Conservation (phyloP, 2,797 vertebrate genomes). For the Anableps anableps region DNA sequence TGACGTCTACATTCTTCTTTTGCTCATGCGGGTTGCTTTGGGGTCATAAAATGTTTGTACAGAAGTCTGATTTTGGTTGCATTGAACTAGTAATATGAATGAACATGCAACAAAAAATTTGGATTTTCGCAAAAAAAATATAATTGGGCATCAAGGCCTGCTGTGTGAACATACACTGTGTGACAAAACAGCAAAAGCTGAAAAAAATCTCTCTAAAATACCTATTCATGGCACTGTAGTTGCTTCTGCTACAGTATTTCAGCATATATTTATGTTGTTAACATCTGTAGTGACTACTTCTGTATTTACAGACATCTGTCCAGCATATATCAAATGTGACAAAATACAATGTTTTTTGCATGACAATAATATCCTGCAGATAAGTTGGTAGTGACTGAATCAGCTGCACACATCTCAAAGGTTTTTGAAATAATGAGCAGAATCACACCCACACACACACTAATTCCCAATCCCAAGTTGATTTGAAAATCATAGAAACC, state of each 20-base stretch:
- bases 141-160: neutral
- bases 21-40: no score
- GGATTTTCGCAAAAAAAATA: neutral
- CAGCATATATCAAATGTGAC: neutral
- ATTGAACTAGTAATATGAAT: no score
- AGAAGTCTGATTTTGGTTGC: no score
- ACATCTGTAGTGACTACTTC: neutral
- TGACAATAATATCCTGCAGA: neutral
- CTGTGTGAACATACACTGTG: neutral
- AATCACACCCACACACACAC: neutral
- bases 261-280: neutral
- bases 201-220: no score
- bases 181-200: no score
- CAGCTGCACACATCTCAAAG: neutral
- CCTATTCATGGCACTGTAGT: neutral
- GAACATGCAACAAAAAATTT: neutral
- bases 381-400: neutral
- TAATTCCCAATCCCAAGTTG: slow-evolving; percentile 2
- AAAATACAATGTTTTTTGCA: neutral
- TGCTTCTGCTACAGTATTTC: neutral
- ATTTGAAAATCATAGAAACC: slow-evolving; percentile 10
- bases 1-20: no score
- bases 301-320: neutral
- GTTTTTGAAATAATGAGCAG: neutral
- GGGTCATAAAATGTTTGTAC: no score